Conservation (phyloP, 2,888 invertebrate species). For the Halictus ligatus region DNA sequence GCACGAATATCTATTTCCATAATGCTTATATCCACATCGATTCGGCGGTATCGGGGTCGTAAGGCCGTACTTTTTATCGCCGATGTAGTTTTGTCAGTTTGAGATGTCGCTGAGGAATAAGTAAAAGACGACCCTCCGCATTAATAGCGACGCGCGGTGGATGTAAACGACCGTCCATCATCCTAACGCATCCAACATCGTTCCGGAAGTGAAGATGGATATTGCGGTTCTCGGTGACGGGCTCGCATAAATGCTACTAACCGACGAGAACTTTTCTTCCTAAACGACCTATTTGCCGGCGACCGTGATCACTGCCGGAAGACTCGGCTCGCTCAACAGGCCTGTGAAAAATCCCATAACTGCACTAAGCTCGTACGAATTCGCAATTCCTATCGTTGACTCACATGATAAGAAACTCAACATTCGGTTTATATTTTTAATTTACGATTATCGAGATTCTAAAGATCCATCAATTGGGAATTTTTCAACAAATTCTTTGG, state of each 20-base stretch:
- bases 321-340: background rate
- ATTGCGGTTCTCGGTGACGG: constrained; percentile 81
- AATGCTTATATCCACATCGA: background rate
- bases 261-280: background rate
- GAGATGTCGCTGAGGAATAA: background rate
- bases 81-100: background rate
- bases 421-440: no score
- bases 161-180: constrained; percentile 81
- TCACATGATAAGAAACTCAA: background rate
- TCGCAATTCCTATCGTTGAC: background rate
- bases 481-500: no score
- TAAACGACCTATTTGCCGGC: background rate
- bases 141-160: constrained; percentile 76
- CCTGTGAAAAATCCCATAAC: background rate
- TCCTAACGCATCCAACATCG: constrained; percentile 75
- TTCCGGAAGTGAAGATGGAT: constrained; percentile 79
- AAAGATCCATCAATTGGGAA: no score
- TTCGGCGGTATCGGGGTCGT: background rate
- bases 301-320: background rate
- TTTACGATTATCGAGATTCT: background rate
- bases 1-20: background rate
- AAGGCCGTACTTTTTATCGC: background rate
- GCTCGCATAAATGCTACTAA: constrained; percentile 76
- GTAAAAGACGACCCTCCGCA: background rate
- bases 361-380: background rate